Conservation (phyloP, 2,888 invertebrate genomes). For the Campoletis raptor region DNA sequence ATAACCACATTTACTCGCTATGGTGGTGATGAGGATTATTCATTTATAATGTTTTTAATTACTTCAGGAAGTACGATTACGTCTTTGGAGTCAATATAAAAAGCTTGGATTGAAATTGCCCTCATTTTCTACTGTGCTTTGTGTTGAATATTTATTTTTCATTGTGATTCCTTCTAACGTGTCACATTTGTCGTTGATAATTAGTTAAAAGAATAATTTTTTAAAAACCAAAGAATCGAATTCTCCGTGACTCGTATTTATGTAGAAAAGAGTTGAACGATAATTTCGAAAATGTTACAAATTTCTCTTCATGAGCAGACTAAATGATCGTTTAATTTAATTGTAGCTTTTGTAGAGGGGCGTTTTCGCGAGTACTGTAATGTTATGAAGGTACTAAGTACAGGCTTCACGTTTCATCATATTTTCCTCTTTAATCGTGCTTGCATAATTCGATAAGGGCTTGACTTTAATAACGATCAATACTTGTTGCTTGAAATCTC, state of each 20-base stretch:
- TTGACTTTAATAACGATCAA: neutral
- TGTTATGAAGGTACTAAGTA: neutral
- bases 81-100: no score
- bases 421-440: neutral
- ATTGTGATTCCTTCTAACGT: neutral
- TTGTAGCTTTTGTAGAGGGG: neutral
- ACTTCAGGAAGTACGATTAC: neutral
- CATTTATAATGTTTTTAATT: neutral
- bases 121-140: no score
- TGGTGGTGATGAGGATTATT: neutral
- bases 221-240: neutral
- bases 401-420: neutral
- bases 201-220: neutral
- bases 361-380: neutral
- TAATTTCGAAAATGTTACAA: neutral
- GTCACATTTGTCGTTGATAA: neutral
- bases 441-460: conserved; percentile 2
- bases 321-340: neutral
- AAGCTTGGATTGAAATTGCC: no score
- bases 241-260: no score
- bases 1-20: neutral
- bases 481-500: neutral
- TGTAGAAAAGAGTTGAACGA: neutral
- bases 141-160: no score
- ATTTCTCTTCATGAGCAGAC: neutral